These are phyloP conservation scores for Cossypha polioptera DNA, from an alignment of 2,797 vertebrate genomes.

Conservation along the genomic window DNA sequence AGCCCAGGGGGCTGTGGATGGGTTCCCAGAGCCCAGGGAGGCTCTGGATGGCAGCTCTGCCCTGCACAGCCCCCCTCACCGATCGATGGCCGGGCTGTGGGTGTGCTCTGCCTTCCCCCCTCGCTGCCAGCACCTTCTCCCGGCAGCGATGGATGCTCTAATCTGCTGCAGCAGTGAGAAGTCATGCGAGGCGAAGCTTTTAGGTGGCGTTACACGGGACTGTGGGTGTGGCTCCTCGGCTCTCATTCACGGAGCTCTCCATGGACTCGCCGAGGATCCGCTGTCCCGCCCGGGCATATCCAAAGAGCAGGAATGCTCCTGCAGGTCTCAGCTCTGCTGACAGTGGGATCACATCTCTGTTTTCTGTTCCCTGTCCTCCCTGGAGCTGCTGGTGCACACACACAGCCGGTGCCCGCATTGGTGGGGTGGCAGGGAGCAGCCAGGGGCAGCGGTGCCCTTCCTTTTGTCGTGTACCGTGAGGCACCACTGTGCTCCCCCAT, in stretches of 20 bases:
- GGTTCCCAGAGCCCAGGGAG: no score
- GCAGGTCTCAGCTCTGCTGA: no score
- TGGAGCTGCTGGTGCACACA: no score
- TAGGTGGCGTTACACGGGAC: slow-evolving; percentile 81
- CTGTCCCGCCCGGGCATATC: no score
- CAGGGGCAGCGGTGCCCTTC: no score
- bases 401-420: no score
- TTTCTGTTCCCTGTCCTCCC: no score
- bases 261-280: neutral
- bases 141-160: slow-evolving; percentile 92
- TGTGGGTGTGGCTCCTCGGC: slow-evolving; percentile 60
- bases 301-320: no score
- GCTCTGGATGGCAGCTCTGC: slow-evolving; percentile 67
- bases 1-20: no score
- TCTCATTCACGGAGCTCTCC: slow-evolving; percentile 66
- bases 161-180: slow-evolving; percentile 89
- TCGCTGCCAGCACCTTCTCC: slow-evolving; percentile 83
- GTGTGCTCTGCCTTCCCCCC: slow-evolving; percentile 76
- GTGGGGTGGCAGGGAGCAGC: no score
- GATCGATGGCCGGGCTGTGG: slow-evolving; percentile 86
- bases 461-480: no score
- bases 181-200: slow-evolving; percentile 84
- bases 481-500: neutral
- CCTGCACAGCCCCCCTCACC: slow-evolving; percentile 75
- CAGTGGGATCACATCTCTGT: no score